These are phyloP conservation scores for Hiodon tergisus DNA, from an alignment of 2,113 vertebrate species.

Conservation along the genomic window DNA sequence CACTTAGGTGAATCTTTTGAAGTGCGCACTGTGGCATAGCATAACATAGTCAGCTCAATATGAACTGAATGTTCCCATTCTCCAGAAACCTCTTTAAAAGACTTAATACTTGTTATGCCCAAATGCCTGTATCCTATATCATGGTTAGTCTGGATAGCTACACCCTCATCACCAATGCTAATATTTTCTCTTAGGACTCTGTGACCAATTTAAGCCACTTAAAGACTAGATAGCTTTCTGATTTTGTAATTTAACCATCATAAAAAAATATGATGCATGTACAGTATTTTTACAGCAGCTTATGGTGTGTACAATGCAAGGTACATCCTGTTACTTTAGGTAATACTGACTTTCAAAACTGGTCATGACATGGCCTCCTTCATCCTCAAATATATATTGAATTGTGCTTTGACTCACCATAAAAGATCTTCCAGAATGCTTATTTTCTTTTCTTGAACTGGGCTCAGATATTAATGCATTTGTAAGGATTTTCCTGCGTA, in stretches of 20 bases:
- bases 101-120: too few species aligned
- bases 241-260: background rate
- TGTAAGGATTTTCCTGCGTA: background rate
- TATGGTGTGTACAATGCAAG: background rate
- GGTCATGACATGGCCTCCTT: background rate
- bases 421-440: too few species aligned
- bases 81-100: background rate
- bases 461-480: background rate
- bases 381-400: background rate
- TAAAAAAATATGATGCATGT: background rate
- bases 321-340: too few species aligned
- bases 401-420: background rate
- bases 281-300: too few species aligned
- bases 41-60: too few species aligned
- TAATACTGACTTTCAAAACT: background rate
- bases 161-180: too few species aligned
- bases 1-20: background rate
- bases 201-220: too few species aligned
- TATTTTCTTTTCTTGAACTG: too few species aligned
- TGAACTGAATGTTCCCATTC: too few species aligned
- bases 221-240: background rate
- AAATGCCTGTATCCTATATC: too few species aligned
- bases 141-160: too few species aligned
- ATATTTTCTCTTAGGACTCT: too few species aligned
- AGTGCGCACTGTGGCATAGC: background rate